Base-by-base conservation (phyloP, 2,113 vertebrate species). In the Spea bombifrons region DNA sequence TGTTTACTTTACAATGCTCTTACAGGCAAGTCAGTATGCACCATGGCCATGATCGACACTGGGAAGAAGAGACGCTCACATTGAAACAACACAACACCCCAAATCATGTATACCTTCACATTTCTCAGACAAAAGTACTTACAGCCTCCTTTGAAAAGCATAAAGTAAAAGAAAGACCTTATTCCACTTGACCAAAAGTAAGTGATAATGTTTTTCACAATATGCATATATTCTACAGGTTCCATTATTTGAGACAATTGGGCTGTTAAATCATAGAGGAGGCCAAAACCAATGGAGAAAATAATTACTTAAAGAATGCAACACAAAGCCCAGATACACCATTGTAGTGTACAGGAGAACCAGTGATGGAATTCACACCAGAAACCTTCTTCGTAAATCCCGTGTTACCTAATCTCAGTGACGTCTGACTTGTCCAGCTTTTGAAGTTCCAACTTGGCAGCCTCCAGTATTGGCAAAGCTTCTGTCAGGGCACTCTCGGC, bases 391-490 rank as follows among this genome's bases (percentile, higher is more conserved):
- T 30, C 30, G 69, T 3, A 4, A 46, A 16, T n/a, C 65, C 15
- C 4, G 1, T 4, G 5, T 70, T 84, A 98, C 97, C 96, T 93
- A 81, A 99, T 98, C 85, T 98, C 97, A 0, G 96, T 97, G 85
- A 99, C 96, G 7, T 98, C 97, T 0, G 95, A 94, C 85, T 96
- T 98, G 53, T 98, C 95, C 59, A 99, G 92, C 84, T 96, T 94
- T 87, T 97, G 94, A 46, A 99, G 89, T 73, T 97, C 96, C 5
- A 90, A 75, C 64, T 95, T 95, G 61, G 97, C 96, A 0, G 94
- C 94, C 81, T 95, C 94, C 81, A 98, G 86, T 13, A 94, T 89
- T 1, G 97, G 97, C 82, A 96, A 88, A 83, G 96, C 96, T 75
- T 97, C 96, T 0, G 92, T 92, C 74, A 99, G 81, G 3, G 95